Evolutionary conservation across 1,140 invertebrate genomes (phyloP), one percentile per base, ranked within the genome.

Genomic region (Dendrolimus kikuchii): DNA sequence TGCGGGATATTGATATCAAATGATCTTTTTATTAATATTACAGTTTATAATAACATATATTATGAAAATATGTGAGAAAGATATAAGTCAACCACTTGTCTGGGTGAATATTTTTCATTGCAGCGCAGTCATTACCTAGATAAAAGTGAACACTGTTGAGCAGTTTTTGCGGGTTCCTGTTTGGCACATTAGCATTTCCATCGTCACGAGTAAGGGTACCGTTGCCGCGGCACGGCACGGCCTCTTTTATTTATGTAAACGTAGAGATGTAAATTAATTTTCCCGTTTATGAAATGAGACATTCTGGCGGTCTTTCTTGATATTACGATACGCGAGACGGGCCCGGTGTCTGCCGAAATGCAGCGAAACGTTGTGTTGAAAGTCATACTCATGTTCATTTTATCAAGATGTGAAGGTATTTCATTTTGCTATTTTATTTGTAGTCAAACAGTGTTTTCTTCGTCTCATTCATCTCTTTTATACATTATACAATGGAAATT

Each of bases 251-350:
- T 76, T 76, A 74, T 64, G 68, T 72, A 71, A 76, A 73, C 62
- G 70, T 63, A 57, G 60, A 73, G 70, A 76, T 76, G 73, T 67
- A 70, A 76, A 76, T 74, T 74, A 74, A 74, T 76, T 69, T 69
- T 53, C 58, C 52, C 73, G 62, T 66, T 73, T 68, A 74, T 71
- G 57, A 65, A 66, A 73, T 54, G 65, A 55, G 63, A 67, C 56
- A 67, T 71, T 71, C 73, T 64, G 65, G 49, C 57, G 59, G 52
- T 58, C 47, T 55, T 60, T 66, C 53, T 44, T 57, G 52, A 66
- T 59, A 64, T 66, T 60, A 62, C 54, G 46, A 51, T 49, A 54
- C 46, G 53, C 38, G 23, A 55, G 43, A 46, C 46, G 51, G 49
- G 51, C 23, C 23, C 23, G 23, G 23, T 23, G 23, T 23, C 23